These are phyloP conservation scores for Athalia cordata DNA, from an alignment of 2,888 invertebrate species.

Conservation along the genomic window DNA sequence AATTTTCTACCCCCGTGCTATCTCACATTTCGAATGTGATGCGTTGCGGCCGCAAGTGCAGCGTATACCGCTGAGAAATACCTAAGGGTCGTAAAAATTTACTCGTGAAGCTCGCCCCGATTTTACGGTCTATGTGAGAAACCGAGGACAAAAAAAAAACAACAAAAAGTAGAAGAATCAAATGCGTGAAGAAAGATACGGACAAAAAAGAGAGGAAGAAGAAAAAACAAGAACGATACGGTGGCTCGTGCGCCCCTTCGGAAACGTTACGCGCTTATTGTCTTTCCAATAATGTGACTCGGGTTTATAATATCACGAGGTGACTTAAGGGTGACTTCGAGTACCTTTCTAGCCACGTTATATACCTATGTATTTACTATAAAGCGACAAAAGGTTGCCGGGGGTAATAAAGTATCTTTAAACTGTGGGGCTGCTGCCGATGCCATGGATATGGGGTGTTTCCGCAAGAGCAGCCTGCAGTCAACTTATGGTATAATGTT, in stretches of 20 bases:
- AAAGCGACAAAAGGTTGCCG: conserved; percentile 4
- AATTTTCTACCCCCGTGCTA: too few species aligned
- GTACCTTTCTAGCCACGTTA: not conserved
- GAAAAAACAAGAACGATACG: conserved; percentile 4
- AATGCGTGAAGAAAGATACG: not conserved
- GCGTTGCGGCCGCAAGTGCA: not conserved
- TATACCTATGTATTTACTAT: not conserved
- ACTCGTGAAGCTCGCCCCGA: not conserved
- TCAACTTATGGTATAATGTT: too few species aligned
- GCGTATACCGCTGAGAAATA: not conserved
- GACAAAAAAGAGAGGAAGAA: not conserved
- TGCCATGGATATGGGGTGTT: not conserved
- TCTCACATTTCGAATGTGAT: too few species aligned
- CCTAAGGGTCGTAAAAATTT: conserved; percentile 26
- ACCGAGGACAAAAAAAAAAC: not conserved
- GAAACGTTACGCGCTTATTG: conserved; percentile 6
- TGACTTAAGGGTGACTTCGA: conserved; percentile 10
- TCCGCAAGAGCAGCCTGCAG: too few species aligned
- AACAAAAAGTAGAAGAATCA: not conserved
- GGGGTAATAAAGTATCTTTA: conserved; percentile 32
- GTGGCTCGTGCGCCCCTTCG: too few species aligned
- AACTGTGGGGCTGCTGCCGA: conserved; percentile 1
- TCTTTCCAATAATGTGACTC: conserved; percentile 3
- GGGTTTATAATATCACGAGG: not conserved
- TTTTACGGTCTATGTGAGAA: not conserved